A percentile compares a stretch with the other conserved stretches of the same genome.
These are phyloP conservation scores for Colistium nudipinnis DNA, from an alignment of 2,113 vertebrate species.

Conservation along the genomic window DNA sequence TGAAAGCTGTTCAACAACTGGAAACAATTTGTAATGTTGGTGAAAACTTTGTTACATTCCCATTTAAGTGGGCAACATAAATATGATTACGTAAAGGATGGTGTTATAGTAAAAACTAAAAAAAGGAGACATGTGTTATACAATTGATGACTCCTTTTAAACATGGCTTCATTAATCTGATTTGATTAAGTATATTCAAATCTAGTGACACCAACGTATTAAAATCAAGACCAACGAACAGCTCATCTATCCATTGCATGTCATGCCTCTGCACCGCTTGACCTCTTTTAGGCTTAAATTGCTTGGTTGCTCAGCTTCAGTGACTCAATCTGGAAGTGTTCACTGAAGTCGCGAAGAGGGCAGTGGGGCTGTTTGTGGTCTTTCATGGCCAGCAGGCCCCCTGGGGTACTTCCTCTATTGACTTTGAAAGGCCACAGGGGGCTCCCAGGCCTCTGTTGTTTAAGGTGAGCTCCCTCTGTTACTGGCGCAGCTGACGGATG, in stretches of 20 bases:
- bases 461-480: constrained; percentile 85
- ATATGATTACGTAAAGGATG: background rate
- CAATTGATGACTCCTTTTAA: too few species aligned
- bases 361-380: constrained; percentile 81
- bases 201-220: too few species aligned
- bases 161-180: too few species aligned
- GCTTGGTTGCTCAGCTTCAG: constrained; percentile 80
- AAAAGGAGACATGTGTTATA: too few species aligned
- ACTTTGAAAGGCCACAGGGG: constrained; percentile 75
- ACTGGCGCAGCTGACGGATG: constrained; percentile 67
- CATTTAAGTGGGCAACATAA: background rate
- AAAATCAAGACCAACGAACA: too few species aligned
- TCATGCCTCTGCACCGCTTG: constrained; percentile 59
- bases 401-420: constrained; percentile 85
- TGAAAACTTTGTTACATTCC: background rate
- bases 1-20: background rate
- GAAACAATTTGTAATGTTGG: constrained; percentile 3
- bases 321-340: constrained; percentile 85
- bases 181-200: too few species aligned
- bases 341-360: constrained; percentile 87
- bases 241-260: constrained; percentile 37
- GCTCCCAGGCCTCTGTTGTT: constrained; percentile 80
- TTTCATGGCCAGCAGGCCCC: constrained; percentile 86
- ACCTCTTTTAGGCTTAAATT: constrained; percentile 82
- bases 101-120: too few species aligned